Evolutionary conservation across 2,113 vertebrate species (phyloP), one percentile per base, ranked within the genome.

Genomic region (Aspidoscelis tigris): DNA sequence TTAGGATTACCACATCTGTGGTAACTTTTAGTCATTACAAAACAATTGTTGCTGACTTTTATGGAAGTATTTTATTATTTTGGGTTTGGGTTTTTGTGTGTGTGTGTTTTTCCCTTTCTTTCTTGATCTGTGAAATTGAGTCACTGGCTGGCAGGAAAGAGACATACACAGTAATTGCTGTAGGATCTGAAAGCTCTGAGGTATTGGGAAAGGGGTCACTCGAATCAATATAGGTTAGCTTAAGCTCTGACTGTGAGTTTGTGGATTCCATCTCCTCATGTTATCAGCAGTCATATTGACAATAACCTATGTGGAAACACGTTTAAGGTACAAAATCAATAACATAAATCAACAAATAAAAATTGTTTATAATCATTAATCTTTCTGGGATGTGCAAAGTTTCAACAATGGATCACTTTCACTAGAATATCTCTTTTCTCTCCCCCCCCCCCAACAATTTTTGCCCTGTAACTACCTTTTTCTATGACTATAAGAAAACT

Each of bases 21-120:
- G 87, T 88, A 94, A 88, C 88, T 89, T 88, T 91, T 86, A 86
- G 79, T 89, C 89, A 86, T 92, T 92, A 91, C 90, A 93, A 88
- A 92, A 92, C 92, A 91, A 92, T 93, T 90, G 90, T 73, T 93
- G 90, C 79, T 55, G 70, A 88, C 89, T 92, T 93, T 93, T 93
- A 92, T 81, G 81, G 85, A 83, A 86, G 82, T 66, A 58, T 89
- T 92, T 87, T 91, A 90, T 93, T 86, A 75, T 72, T 44, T 39
- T 39, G 47, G 73, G 33, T 33, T 33, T 33, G 33, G 33, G 33
- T 33, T 33, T n/a, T n/a, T n/a, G n/a, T n/a, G n/a, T n/a, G n/a
- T n/a, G n/a, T n/a, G 43, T 43, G 64, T 58, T 78, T 78, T 82
- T 84, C 86, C 76, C 64, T 80, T 76, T 76, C 88, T 65, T 53